These are phyloP conservation scores for Parapristionchus giblindavisi DNA, from an alignment of 2,888 invertebrate genomes.

Conservation along the genomic window DNA sequence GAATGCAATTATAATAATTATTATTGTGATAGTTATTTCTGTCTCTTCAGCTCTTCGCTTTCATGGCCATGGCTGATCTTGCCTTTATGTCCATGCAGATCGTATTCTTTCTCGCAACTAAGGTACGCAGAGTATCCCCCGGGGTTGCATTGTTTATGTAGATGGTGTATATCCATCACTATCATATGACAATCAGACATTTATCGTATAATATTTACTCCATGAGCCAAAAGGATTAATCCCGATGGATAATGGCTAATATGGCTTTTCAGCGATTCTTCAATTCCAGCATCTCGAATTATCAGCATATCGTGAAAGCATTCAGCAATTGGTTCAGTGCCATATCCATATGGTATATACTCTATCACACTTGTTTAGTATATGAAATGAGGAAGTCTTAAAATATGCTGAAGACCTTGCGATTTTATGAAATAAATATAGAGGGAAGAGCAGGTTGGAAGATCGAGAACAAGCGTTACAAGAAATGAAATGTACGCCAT, in stretches of 20 bases:
- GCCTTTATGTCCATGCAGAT: constrained; percentile 52
- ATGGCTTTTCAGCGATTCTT: constrained; percentile 6
- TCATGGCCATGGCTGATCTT: constrained; percentile 60
- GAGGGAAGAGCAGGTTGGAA: background rate
- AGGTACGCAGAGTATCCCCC: background rate
- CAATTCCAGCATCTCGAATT: constrained; percentile 37
- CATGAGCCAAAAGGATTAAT: too few species aligned
- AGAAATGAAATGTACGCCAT: too few species aligned
- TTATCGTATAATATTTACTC: too few species aligned
- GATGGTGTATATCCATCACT: background rate
- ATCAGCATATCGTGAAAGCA: constrained; percentile 44
- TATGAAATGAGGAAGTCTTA: background rate
- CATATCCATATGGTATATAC: constrained; percentile 53
- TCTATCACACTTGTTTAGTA: background rate
- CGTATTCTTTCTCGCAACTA: constrained; percentile 40
- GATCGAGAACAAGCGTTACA: background rate
- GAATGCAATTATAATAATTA: too few species aligned
- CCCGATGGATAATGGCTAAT: too few species aligned
- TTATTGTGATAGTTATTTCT: too few species aligned
- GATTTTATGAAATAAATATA: background rate
- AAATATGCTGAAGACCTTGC: background rate
- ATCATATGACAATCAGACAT: background rate
- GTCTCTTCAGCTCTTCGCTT: constrained; percentile 59
- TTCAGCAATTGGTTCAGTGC: constrained; percentile 57
- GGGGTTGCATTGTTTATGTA: background rate